Evolutionary conservation across 2,113 vertebrate genomes (phyloP).

Genomic region (Raja brachyura): DNA sequence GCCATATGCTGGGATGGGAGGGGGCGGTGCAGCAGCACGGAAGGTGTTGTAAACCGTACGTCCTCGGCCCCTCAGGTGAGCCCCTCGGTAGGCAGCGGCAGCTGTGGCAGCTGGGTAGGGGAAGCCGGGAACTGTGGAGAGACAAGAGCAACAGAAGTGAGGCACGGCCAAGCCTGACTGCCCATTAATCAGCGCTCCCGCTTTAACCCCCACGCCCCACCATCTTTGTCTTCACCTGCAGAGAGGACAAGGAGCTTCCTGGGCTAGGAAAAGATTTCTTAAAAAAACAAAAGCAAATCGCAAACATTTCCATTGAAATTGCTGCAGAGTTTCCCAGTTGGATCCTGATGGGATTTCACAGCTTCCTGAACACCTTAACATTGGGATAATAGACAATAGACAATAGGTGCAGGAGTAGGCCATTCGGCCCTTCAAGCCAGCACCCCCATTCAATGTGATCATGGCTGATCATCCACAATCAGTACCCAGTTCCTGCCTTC

Average conservation of each 20-base stretch:
- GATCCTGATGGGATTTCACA: not conserved
- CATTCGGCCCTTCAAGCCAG: too few relatives aligned
- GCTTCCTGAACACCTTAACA: not conserved
- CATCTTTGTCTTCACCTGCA: not conserved
- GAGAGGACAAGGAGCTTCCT: not conserved
- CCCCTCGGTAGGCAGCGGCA: constrained; percentile 84
- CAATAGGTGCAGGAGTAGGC: too few relatives aligned
- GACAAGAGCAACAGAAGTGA: constrained; percentile 10
- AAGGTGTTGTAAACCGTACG: constrained; percentile 92
- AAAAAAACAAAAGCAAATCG: not conserved
- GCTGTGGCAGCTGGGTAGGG: constrained; percentile 86
- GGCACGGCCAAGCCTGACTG: not conserved
- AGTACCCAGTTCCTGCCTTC: too few relatives aligned
- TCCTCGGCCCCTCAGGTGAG: constrained; percentile 83
- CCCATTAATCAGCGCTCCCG: not conserved
- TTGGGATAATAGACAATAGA: not conserved
- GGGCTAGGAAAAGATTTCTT: not conserved
- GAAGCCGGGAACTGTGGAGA: constrained; percentile 78
- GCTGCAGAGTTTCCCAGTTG: not conserved
- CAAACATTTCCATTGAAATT: not conserved
- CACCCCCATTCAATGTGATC: too few relatives aligned
- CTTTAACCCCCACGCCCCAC: not conserved
- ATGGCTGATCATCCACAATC: too few relatives aligned
- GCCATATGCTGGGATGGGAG: constrained; percentile 88
- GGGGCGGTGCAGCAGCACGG: constrained; percentile 80